Base-by-base conservation (phyloP, 1,140 invertebrate species). In the Cyrtorhinus lividipennis region DNA sequence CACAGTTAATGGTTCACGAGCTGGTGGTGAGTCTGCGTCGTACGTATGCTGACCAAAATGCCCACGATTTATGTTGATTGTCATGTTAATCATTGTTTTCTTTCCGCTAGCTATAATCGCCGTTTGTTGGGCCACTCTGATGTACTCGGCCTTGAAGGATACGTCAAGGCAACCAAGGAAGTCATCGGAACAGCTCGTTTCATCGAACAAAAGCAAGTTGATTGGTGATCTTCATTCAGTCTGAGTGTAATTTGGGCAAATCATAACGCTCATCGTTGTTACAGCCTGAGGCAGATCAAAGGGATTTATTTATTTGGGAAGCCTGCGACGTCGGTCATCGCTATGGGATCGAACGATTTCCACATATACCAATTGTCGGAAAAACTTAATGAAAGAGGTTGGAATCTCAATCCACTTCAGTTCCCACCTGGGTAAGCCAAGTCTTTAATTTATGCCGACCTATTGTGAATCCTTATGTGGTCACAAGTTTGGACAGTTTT, bases 361-460 rank as follows among this genome's bases (percentile, higher is more conserved):
- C 87, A 97, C 70, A 92, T 99, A 71, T 98, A 92, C 76, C 81
- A 84, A 57, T 74, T 99, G 10, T 83, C 84, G 0, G 86, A 92
- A 69, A 76, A 76, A 12, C 72, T 99, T 56, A 81, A 81, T 62
- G 80, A 84, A 65, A 81, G 81, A 67, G 95, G 95, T 1, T 99
- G 95, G 95, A 92, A 88, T 74, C 77, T 99, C 10, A 99, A 97
- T 73, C 75, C 86, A 1, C 73, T 99, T 56, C 97, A 99, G 76
- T 98, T 92, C 73, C 97, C 97, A 12, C 80, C 87, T 1, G 87
- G 89, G 87, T 92, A 73, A 78, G 74, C n/a, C n/a, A n/a, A n/a
- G n/a, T n/a, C n/a, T n/a, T n/a, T n/a, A n/a, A n/a, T n/a, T n/a
- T n/a, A n/a, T n/a, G n/a, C n/a, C n/a, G n/a, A n/a, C n/a, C n/a